Percentiles rank a stretch among this genome's conserved stretches.
These are phyloP conservation scores for Synergus gifuensis DNA, from an alignment of 2,888 invertebrate genomes.

Conservation along the genomic window DNA sequence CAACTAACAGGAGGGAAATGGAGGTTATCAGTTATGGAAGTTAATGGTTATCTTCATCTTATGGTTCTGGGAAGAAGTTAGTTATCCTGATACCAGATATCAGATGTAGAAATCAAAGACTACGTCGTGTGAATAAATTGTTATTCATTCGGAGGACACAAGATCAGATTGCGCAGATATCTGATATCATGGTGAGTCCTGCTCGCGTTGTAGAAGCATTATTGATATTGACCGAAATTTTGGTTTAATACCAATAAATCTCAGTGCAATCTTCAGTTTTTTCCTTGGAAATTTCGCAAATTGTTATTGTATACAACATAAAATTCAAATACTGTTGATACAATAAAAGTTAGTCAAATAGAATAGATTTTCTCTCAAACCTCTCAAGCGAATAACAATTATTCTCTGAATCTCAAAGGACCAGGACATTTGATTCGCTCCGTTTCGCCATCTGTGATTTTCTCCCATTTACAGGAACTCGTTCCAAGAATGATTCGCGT, in stretches of 20 bases:
- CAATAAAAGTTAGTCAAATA: background rate
- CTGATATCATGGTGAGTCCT: background rate
- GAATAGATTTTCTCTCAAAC: background rate
- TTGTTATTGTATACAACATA: no score
- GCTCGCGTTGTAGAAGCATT: background rate
- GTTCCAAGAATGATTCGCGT: slow-evolving; percentile 8
- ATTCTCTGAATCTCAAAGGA: background rate
- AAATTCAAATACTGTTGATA: no score
- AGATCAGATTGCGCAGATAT: background rate
- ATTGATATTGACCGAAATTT: no score
- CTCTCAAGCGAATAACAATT: background rate
- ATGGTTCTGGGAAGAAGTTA: background rate
- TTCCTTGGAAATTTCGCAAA: no score
- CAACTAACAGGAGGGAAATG: background rate
- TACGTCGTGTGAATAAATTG: background rate
- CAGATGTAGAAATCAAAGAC: background rate
- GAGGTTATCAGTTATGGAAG: background rate
- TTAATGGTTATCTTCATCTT: background rate
- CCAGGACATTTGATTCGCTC: slow-evolving; percentile 8
- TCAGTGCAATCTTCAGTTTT: no score
- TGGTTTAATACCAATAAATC: no score
- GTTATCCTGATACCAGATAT: background rate
- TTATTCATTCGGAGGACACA: background rate
- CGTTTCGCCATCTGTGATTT: slow-evolving; percentile 7
- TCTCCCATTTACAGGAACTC: background rate